These are phyloP conservation scores for Bovichtus variegatus DNA, from an alignment of 2,797 vertebrate genomes.

Conservation along the genomic window DNA sequence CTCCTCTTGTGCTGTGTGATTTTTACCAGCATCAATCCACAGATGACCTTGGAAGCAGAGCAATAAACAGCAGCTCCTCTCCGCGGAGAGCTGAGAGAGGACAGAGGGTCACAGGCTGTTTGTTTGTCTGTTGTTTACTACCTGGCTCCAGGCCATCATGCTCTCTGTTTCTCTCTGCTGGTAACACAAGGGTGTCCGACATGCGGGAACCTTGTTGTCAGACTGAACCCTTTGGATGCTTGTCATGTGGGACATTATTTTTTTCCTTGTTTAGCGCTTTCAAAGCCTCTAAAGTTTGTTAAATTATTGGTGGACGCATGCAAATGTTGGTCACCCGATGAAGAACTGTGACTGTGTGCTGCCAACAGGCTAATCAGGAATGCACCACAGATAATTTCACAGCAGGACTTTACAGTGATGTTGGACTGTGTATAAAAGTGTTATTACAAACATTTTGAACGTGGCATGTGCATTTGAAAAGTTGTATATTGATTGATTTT, in stretches of 20 bases:
- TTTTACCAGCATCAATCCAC: conserved; percentile 20
- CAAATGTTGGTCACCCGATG: conserved; percentile 26
- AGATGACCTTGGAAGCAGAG: conserved; percentile 12
- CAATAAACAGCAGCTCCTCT: conserved; percentile 19
- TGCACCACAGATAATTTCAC: background rate
- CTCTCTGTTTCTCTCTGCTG: background rate
- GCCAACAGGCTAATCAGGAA: conserved; percentile 1
- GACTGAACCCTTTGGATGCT: background rate
- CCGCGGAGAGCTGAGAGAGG: conserved; percentile 3
- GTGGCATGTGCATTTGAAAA: background rate
- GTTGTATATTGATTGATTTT: background rate
- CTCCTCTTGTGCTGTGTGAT: conserved; percentile 1
- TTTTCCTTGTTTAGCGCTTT: conserved; percentile 14
- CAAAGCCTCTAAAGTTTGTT: conserved; percentile 1
- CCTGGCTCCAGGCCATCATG: conserved; percentile 15
- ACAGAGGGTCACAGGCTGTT: conserved; percentile 30
- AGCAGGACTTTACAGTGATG: background rate
- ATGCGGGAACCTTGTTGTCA: conserved; percentile 1
- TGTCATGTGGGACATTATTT: conserved; percentile 5
- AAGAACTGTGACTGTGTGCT: background rate
- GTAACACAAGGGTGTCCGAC: conserved; percentile 15
- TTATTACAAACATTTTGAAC: background rate
- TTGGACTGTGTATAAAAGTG: background rate
- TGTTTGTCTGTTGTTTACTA: conserved; percentile 21
- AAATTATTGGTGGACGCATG: background rate